Conservation (phyloP, 2,113 vertebrate species). For the Poeciliopsis prolifica region DNA sequence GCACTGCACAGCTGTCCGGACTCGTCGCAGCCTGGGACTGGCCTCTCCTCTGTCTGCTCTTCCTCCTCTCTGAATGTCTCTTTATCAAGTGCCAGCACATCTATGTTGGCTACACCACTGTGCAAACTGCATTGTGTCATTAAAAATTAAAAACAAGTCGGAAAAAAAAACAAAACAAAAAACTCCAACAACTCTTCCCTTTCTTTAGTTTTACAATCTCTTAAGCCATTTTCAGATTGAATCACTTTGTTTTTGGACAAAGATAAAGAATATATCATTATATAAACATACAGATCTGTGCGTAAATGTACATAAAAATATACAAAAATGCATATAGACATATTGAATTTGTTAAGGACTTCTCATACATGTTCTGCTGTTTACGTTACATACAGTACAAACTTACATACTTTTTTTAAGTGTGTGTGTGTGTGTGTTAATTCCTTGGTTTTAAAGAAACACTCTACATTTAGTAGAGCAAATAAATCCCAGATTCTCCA, state of each 20-base stretch:
- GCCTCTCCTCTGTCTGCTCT: constrained; percentile 69
- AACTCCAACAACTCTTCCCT: constrained; percentile 46
- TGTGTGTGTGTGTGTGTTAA: constrained; percentile 63
- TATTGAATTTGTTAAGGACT: constrained; percentile 71
- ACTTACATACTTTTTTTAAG: constrained; percentile 68
- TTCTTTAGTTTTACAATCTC: constrained; percentile 71
- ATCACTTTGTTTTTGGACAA: constrained; percentile 61
- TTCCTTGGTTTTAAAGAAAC: constrained; percentile 79
- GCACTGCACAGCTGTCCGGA: constrained; percentile 70
- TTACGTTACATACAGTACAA: constrained; percentile 69
- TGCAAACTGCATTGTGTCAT: constrained; percentile 99
- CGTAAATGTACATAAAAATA: constrained; percentile 75
- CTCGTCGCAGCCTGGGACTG: constrained; percentile 78
- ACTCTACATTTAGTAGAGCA: constrained; percentile 81
- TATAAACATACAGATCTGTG: constrained; percentile 71
- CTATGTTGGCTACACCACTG: constrained; percentile 88
- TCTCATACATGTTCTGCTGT: constrained; percentile 65
- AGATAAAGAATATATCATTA: constrained; percentile 63
- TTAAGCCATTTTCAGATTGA: constrained; percentile 63
- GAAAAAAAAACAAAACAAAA: constrained; percentile 67
- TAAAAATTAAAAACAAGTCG: constrained; percentile 74
- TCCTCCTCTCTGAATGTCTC: constrained; percentile 78
- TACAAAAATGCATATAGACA: constrained; percentile 77
- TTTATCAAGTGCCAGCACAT: constrained; percentile 87
- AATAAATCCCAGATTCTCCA: constrained; percentile 76